These are phyloP conservation scores for Muschampia plurimacula DNA, from an alignment of 2,888 invertebrate species.

Conservation along the genomic window DNA sequence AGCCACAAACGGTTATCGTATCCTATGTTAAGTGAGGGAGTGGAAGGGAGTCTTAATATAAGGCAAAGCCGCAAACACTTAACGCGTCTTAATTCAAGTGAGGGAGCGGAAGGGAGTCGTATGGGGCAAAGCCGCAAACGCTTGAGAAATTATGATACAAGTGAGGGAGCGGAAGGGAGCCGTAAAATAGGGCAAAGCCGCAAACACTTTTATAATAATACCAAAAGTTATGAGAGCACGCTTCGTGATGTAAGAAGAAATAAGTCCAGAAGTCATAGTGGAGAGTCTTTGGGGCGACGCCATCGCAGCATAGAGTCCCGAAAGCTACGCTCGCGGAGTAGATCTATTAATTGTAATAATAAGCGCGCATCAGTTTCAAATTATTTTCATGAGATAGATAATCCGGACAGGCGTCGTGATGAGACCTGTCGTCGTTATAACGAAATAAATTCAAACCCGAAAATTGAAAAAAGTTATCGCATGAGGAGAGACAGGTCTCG, in stretches of 20 bases:
- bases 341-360: neutral
- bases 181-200: neutral
- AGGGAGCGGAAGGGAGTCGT: too few species aligned
- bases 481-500: neutral
- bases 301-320: neutral
- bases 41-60: neutral
- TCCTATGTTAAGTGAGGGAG: neutral
- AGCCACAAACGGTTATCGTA: neutral
- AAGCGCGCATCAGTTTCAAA: neutral
- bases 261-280: neutral
- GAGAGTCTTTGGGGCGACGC: neutral
- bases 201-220: neutral
- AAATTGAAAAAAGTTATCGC: neutral
- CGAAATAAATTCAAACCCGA: neutral
- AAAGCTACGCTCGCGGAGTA: neutral
- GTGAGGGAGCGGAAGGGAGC: neutral
- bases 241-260: neutral
- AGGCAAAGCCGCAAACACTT: constrained; percentile 1
- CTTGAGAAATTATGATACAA: neutral
- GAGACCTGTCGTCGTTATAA: neutral
- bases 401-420: neutral
- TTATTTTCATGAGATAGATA: neutral
- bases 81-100: neutral
- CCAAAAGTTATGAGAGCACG: neutral
- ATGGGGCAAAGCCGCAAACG: too few species aligned